A percentile compares a stretch with the other conserved stretches of the same genome.
phyloP scores from a whole-genome alignment of 2,797 vertebrate species.

The Labroides dimidiatus region DNA sequence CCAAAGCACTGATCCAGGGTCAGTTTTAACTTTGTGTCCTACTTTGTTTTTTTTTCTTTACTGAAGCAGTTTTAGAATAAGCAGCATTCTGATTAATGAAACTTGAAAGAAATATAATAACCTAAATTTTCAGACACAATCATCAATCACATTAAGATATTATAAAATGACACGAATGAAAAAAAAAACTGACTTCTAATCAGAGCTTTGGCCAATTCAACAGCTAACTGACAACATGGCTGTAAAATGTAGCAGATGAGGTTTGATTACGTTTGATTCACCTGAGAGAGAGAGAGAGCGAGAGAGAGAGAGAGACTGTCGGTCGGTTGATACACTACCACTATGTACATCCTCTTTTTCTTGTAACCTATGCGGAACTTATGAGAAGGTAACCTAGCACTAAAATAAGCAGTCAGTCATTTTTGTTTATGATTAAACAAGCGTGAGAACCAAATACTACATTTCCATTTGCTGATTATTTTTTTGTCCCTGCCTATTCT shows the following conservation, averaged over 20 bases:
- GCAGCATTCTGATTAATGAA: background rate
- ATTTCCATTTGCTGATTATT: conserved; percentile 11
- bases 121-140: background rate
- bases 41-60: conserved; percentile 2
- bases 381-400: conserved; percentile 49
- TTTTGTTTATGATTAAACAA: conserved; percentile 49
- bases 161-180: conserved; percentile 27
- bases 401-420: conserved; percentile 53
- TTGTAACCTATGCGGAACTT: conserved; percentile 49
- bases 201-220: conserved; percentile 30
- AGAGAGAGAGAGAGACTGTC: conserved; percentile 74
- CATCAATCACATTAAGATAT: conserved; percentile 38
- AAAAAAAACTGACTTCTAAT: conserved; percentile 34
- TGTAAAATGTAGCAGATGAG: conserved; percentile 62
- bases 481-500: conserved; percentile 10
- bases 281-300: conserved; percentile 80
- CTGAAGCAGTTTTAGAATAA: conserved; percentile 38
- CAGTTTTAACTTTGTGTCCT: conserved; percentile 18
- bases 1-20: conserved; percentile 35
- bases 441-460: conserved; percentile 29
- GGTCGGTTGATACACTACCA: conserved; percentile 56
- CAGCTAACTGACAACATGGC: conserved; percentile 41
- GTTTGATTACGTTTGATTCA: conserved; percentile 69
- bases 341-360: conserved; percentile 59
- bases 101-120: background rate